Base-by-base conservation (phyloP, 2,113 vertebrate species). In the Amazona guildingii region DNA sequence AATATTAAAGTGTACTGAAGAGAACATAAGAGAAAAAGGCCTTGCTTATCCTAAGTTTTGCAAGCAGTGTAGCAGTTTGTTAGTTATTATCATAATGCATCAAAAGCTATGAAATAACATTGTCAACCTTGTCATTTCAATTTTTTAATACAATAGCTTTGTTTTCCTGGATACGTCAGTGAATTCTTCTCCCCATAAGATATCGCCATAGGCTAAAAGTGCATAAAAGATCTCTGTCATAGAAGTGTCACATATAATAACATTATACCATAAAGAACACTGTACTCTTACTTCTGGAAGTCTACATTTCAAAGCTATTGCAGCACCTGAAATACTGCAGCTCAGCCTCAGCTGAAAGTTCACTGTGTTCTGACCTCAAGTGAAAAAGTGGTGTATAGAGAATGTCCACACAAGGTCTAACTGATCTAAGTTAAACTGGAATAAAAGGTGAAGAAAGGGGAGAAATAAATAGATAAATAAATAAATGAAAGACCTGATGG, bases 101-200 rank as follows among this genome's bases (percentile, higher is more conserved):
- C 29, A 91, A 95, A 88, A 90, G 37, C 82, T 88, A 82, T 41
- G 66, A 96, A 97, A 96, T 80, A 92, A 97, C 86, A 81, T 82
- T 81, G 83, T 86, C 96, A 96, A 86, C 95, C 90, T 95, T 96
- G 96, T 95, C 72, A 14, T 77, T 96, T 94, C 49, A 74, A 91
- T 91, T 95, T 88, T 86, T 91, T 89, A 91, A 91, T 90, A 79
- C 84, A 70, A 76, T 6, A 2, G 25, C 37, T 88, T 86, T 83
- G 37, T 85, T 92, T 93, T 80, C 62, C 88, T 96, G 75, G 78
- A 76, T 91, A 67, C 41, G 84, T 83, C 84, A 92, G 90, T 63
- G 81, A 92, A 84, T 84, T 96, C 68, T 83, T 90, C 73, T 92
- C 72, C 90, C 83, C 33, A 31, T 90, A 90, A 69, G 37, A 79